Conservation (phyloP, 2,797 vertebrate species). For the Hirundo rustica region DNA sequence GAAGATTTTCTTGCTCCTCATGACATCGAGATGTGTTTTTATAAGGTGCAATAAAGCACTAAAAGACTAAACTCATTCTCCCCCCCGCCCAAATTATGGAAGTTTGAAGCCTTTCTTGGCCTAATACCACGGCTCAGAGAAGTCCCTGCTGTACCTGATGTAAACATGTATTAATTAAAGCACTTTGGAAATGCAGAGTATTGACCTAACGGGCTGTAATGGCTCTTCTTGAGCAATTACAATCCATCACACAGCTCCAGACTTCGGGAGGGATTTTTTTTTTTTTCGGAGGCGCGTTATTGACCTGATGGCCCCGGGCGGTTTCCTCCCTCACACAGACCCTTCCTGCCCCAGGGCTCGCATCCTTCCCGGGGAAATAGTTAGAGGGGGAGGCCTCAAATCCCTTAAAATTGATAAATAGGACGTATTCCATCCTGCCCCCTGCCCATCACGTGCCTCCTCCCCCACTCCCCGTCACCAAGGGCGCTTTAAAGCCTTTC, state of each 20-base stretch:
- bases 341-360: not conserved
- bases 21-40: not conserved
- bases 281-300: not conserved
- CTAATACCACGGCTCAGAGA: not conserved
- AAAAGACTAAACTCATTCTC: not conserved
- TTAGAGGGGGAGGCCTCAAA: not conserved
- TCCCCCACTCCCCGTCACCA: fast-evolving
- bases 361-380: not conserved
- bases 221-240: conserved; percentile 57
- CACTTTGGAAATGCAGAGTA: conserved; percentile 60
- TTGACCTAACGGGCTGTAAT: conserved; percentile 59
- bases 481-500: not conserved
- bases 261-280: not conserved
- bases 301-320: not conserved
- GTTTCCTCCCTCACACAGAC: conserved; percentile 9
- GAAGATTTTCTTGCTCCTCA: not conserved
- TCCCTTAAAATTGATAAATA: not conserved
- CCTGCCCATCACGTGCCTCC: not conserved
- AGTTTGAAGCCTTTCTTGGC: not conserved
- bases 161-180: conserved; percentile 74
- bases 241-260: conserved; percentile 38
- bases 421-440: not conserved
- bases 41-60: not conserved
- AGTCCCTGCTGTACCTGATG: conserved; percentile 50
- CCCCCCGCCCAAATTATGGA: not conserved